phyloP scores from a whole-genome alignment of 1,140 invertebrate species.

The Samia ricini region DNA sequence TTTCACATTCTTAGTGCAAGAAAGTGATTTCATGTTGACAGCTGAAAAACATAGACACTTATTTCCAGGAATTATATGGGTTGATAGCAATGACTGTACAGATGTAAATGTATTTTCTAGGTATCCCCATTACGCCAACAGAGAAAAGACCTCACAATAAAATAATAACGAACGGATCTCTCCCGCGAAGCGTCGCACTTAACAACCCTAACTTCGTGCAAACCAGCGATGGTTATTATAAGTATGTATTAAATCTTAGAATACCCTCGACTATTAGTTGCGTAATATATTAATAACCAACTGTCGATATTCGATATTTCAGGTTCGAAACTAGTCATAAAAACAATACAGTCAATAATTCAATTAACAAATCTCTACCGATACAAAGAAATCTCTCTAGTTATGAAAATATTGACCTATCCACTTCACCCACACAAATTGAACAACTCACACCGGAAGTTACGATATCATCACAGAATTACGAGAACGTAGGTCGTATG shows the following conservation, averaged over 20 bases:
- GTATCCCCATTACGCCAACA: conserved; percentile 67
- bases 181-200: conserved; percentile 85
- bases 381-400: conserved; percentile 62
- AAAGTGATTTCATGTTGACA: no score
- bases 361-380: conserved; percentile 43
- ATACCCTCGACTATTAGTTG: no score
- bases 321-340: conserved; percentile 74
- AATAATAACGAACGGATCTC: conserved; percentile 92
- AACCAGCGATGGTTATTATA: conserved; percentile 73
- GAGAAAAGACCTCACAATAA: conserved; percentile 80
- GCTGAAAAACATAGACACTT: no score
- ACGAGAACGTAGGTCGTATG: conserved; percentile 69
- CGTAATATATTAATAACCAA: no score
- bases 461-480: conserved; percentile 56
- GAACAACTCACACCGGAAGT: conserved; percentile 55
- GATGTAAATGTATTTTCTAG: conserved; percentile 34
- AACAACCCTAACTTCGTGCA: conserved; percentile 77
- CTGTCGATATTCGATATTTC: no score
- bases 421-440: conserved; percentile 26
- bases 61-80: no score
- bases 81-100: no score
- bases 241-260: conserved; percentile 40
- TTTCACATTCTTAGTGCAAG: no score
- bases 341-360: conserved; percentile 30
- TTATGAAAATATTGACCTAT: conserved; percentile 72